phyloP scores from a whole-genome alignment of 2,888 invertebrate species.

The Eumacrocentrus americanus region DNA sequence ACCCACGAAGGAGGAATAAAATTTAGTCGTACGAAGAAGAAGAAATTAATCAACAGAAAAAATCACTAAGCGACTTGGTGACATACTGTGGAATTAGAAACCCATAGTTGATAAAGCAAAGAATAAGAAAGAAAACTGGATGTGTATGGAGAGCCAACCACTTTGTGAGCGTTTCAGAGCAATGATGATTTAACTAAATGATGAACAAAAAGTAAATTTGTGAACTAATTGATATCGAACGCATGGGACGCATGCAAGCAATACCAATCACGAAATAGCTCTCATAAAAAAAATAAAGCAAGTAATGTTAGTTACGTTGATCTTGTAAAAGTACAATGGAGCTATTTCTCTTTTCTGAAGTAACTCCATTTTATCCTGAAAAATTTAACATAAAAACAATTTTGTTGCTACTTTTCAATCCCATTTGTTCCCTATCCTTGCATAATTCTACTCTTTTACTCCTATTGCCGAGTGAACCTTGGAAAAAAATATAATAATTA shows the following conservation, averaged over 20 bases:
- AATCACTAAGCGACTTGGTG: constrained; percentile 14
- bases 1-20: constrained; percentile 84
- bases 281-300: constrained; percentile 36
- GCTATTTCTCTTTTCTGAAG: neutral
- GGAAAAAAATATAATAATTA: constrained; percentile 6
- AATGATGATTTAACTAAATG: neutral
- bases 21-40: constrained; percentile 24
- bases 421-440: neutral
- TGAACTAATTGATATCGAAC: constrained; percentile 20
- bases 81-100: neutral
- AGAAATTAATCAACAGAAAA: constrained; percentile 30
- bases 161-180: neutral
- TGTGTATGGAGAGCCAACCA: neutral
- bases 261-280: constrained; percentile 28
- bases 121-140: neutral
- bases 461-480: neutral
- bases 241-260: neutral
- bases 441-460: neutral
- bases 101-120: neutral
- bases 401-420: neutral
- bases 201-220: neutral
- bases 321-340: neutral
- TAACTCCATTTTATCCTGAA: neutral
- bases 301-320: constrained; percentile 44
- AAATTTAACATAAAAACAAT: neutral